Evolutionary conservation across 2,797 vertebrate genomes (phyloP).

Genomic region (Helicolenus hilgendorfi): DNA sequence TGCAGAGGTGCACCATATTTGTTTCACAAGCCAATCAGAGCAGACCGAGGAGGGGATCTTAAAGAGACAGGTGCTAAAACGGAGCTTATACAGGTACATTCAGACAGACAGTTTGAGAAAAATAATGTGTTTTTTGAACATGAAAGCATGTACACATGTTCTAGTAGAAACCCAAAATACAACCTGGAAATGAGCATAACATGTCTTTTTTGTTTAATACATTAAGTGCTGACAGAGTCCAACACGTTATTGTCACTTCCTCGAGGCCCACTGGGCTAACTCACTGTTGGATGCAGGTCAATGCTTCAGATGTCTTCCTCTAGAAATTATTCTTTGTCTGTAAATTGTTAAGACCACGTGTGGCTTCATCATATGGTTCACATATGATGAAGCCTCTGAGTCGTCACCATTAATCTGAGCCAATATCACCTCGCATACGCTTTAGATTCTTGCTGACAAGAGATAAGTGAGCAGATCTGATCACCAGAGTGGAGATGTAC

Average conservation of each 20-base stretch:
- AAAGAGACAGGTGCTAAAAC: too few relatives aligned
- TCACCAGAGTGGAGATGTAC: slow-evolving; percentile 1
- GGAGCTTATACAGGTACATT: too few relatives aligned
- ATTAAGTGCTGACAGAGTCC: not conserved
- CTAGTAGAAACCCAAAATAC: not conserved
- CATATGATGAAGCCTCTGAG: not conserved
- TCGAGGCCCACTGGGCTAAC: not conserved
- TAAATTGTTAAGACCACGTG: not conserved
- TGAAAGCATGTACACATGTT: too few relatives aligned
- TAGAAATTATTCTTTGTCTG: not conserved
- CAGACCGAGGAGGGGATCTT: too few relatives aligned
- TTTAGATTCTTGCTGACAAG: not conserved
- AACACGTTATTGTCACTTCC: not conserved
- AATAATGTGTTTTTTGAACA: too few relatives aligned
- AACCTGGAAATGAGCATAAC: not conserved
- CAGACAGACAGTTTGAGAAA: too few relatives aligned
- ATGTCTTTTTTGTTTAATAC: not conserved
- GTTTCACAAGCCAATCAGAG: too few relatives aligned
- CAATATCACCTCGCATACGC: not conserved
- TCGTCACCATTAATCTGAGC: not conserved
- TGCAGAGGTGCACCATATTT: too few relatives aligned
- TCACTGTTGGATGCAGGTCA: not conserved
- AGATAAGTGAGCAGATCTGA: slow-evolving; percentile 44
- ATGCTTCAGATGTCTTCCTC: not conserved
- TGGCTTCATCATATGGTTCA: slow-evolving; percentile 24